phyloP scores from a whole-genome alignment of 2,113 vertebrate genomes.

The Prionailurus viverrinus region DNA sequence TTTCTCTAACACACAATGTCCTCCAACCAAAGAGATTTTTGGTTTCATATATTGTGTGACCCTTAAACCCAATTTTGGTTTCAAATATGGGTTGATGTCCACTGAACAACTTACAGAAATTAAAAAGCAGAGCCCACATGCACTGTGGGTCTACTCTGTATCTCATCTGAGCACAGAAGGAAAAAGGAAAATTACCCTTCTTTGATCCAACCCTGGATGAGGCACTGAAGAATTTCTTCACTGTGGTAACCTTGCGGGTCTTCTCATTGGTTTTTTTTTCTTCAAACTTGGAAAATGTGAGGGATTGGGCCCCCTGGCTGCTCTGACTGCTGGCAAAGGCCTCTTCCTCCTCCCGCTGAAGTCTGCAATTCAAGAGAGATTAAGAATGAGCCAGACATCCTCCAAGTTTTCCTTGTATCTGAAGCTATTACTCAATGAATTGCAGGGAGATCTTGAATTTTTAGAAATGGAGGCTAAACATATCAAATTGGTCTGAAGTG shows the following conservation, averaged over 20 bases:
- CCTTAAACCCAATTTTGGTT: neutral
- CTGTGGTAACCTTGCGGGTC: conserved; percentile 96
- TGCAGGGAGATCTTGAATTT: neutral
- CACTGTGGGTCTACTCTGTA: neutral
- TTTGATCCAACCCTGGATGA: conserved; percentile 94
- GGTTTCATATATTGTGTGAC: neutral
- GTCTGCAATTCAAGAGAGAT: conserved; percentile 85
- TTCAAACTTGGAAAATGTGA: conserved; percentile 98
- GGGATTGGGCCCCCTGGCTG: conserved; percentile 89
- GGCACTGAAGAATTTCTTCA: conserved; percentile 99
- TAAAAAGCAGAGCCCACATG: neutral
- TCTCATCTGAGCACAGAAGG: neutral
- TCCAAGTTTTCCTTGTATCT: neutral
- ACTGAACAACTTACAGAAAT: neutral
- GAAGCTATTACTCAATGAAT: neutral
- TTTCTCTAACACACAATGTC: neutral
- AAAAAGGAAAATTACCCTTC: conserved; percentile 90
- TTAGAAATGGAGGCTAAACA: neutral
- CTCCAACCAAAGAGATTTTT: neutral
- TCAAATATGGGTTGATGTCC: neutral
- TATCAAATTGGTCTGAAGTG: neutral
- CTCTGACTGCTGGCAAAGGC: conserved; percentile 96
- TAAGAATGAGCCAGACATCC: neutral
- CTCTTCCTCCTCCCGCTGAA: conserved; percentile 97
- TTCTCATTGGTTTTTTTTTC: conserved; percentile 99